Conservation (phyloP, 2,888 invertebrate genomes). For the Cheilosia soror region DNA sequence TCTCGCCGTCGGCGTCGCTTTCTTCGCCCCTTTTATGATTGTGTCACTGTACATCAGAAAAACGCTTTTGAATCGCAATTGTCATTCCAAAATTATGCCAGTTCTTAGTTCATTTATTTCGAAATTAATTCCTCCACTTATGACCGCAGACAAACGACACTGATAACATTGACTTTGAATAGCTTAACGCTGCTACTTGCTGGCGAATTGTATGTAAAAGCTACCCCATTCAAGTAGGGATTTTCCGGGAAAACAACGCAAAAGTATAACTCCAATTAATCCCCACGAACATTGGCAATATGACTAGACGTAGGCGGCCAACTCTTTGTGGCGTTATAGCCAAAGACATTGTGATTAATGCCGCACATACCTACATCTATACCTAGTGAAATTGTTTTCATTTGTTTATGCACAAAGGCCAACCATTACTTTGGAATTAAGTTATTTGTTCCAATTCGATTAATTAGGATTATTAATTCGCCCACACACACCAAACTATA, state of each 20-base stretch:
- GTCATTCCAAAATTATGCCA: too few species aligned
- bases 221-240: not conserved
- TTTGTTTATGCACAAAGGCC: too few species aligned
- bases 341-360: slow-evolving; percentile 24
- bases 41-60: too few species aligned
- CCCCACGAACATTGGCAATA: slow-evolving; percentile 6
- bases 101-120: too few species aligned
- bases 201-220: not conserved
- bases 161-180: slow-evolving; percentile 19
- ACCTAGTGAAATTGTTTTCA: too few species aligned
- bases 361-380: not conserved
- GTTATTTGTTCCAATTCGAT: slow-evolving; percentile 47
- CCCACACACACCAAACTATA: slow-evolving; percentile 2
- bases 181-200: not conserved
- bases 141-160: not conserved
- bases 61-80: too few species aligned
- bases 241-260: too few species aligned
- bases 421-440: slow-evolving; percentile 15
- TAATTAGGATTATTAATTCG: slow-evolving; percentile 41
- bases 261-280: not conserved
- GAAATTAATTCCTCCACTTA: not conserved
- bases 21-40: too few species aligned
- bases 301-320: slow-evolving; percentile 9
- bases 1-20: too few species aligned
- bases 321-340: slow-evolving; percentile 26